Conservation (phyloP, 2,797 vertebrate genomes). For the Eleutherodactylus coqui region DNA sequence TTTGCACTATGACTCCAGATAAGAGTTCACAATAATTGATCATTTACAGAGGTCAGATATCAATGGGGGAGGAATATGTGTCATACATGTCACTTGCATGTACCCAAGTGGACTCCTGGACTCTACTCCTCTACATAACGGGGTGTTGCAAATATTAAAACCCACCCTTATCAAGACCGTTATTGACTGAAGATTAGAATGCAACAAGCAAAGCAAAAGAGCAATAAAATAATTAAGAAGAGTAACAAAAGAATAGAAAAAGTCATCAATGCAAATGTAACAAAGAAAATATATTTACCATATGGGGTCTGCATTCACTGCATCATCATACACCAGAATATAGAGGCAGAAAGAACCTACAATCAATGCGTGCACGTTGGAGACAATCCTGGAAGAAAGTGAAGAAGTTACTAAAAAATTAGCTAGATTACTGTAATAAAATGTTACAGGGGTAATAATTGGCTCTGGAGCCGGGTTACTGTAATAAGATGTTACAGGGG, state of each 20-base stretch:
- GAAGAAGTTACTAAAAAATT: not conserved
- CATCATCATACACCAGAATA: constrained; percentile 82
- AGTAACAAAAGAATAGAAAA: no score
- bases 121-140: not conserved
- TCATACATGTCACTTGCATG: not conserved
- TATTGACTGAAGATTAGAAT: not conserved
- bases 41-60: not conserved
- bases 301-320: constrained; percentile 79
- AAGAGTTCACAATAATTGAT: not conserved
- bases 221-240: not conserved
- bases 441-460: constrained; percentile 32
- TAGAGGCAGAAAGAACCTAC: constrained; percentile 84
- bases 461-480: constrained; percentile 17
- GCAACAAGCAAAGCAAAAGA: not conserved
- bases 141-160: not conserved
- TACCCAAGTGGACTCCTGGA: no score
- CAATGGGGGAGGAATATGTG: not conserved
- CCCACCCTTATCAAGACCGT: not conserved
- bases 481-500: constrained; percentile 17
- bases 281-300: constrained; percentile 74
- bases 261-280: not conserved
- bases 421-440: not conserved
- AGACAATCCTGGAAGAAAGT: constrained; percentile 74
- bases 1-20: constrained; percentile 8
- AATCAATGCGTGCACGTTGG: constrained; percentile 80